Evolutionary conservation across 1,140 invertebrate species (phyloP), one percentile per base, ranked within the genome.

Genomic region (Trinorchestia longiramus): DNA sequence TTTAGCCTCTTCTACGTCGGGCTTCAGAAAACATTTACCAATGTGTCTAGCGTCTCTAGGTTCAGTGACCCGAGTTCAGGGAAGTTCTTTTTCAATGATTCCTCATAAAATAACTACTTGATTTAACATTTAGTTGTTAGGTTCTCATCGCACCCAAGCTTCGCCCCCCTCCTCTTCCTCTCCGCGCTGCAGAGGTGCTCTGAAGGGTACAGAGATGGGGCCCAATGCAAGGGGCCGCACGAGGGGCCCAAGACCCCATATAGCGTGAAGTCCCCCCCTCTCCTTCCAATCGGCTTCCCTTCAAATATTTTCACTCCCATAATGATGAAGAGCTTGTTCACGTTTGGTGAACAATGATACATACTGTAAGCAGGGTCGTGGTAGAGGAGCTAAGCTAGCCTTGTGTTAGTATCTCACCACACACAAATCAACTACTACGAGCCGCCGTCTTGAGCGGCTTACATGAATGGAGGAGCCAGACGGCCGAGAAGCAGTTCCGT

Each of bases 171-270:
- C 43, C 90, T n/a, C 6, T 47, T 44, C 44, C 92, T 44, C 8
- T 40, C 44, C 43, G 15, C 44, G 17, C 92, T 94, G 92, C 43
- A 94, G 92, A 94, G 92, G 92, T 94, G 43, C 92, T 94, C 92
- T 94, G 92, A 94, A 94, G 92, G 92, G 92, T 94, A 94, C 23
- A 94, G 41, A 43, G 43, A 45, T 28, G 44, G 92, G 92, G 62
- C 92, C 92, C 92, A 19, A 4, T 45, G 92, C 92, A 94, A 94
- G 92, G 92, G 92, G 44, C 92, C 92, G 43, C 40, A 45, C 28
- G 43, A 44, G 92, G 44, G 92, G 44, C 43, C 43, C 44, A 0
- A 47, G 23, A 43, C 92, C 92, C 92, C 90, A 47, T 43, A 47
- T 94, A 41, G 92, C 44, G 92, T 94, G 44, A 94, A 94, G 92